phyloP scores from a whole-genome alignment of 2,113 vertebrate species.

The Ochotona curzoniae region DNA sequence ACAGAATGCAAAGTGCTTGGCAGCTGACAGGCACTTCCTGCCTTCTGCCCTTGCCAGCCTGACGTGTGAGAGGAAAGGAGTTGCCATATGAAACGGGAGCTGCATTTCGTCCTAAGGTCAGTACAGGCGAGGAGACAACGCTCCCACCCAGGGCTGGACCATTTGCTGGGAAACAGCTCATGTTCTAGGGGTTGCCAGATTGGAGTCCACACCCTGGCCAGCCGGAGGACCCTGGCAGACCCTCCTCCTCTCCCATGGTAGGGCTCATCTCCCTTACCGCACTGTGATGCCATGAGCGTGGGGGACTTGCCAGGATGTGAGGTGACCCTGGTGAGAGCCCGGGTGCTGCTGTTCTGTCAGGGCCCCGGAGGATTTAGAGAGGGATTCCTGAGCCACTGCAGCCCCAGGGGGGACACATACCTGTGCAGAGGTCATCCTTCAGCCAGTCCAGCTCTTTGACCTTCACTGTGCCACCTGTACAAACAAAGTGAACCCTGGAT shows the following conservation, averaged over 20 bases:
- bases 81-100: no score
- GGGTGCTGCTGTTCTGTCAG: background rate
- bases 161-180: background rate
- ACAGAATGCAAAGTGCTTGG: background rate
- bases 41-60: background rate
- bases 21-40: background rate
- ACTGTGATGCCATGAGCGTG: accelerated
- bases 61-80: background rate
- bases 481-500: background rate
- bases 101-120: background rate
- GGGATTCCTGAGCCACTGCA: background rate
- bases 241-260: accelerated
- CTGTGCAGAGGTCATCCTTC: slow-evolving; percentile 89
- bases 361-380: accelerated
- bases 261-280: accelerated
- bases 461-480: slow-evolving; percentile 87
- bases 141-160: no score
- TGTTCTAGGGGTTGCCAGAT: background rate
- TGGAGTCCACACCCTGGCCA: background rate
- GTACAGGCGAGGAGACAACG: background rate
- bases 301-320: accelerated
- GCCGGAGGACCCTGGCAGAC: background rate
- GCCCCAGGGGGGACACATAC: slow-evolving; percentile 74
- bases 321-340: accelerated
- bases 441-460: slow-evolving; percentile 94